A percentile compares a stretch with the other conserved stretches of the same genome.
These are phyloP conservation scores for Hippocampus abdominalis DNA, from an alignment of 2,113 vertebrate genomes.

Conservation along the genomic window DNA sequence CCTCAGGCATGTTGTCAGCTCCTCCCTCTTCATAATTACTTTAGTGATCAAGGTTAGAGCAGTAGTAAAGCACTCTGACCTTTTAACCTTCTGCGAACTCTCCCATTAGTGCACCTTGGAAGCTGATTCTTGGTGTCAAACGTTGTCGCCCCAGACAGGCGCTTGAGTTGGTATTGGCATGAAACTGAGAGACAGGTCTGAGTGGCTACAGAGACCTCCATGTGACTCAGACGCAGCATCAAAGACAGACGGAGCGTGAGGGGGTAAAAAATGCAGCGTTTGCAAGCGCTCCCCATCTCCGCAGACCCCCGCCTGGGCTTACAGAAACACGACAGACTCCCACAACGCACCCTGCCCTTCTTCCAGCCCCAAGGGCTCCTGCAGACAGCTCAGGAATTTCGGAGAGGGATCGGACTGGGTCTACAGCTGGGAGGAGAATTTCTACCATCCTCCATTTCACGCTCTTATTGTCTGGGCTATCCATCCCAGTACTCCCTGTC, in stretches of 20 bases:
- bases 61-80: constrained; percentile 68
- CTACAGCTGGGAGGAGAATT: constrained; percentile 79
- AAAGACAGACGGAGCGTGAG: constrained; percentile 60
- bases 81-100: constrained; percentile 76
- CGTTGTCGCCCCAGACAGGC: constrained; percentile 71
- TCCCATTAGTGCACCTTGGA: constrained; percentile 56
- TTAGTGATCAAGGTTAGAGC: constrained; percentile 66
- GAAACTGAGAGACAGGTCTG: constrained; percentile 57
- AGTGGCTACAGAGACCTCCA: constrained; percentile 39
- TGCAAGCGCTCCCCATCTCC: constrained; percentile 56
- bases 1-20: constrained; percentile 66
- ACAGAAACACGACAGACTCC: constrained; percentile 74
- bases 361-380: constrained; percentile 66
- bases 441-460: constrained; percentile 71
- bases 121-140: constrained; percentile 53
- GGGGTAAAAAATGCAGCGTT: constrained; percentile 68
- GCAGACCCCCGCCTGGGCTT: constrained; percentile 64
- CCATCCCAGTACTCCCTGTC: constrained; percentile 72
- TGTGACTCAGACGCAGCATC: constrained; percentile 61
- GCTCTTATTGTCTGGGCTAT: constrained; percentile 66
- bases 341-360: constrained; percentile 69
- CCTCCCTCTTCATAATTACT: constrained; percentile 75
- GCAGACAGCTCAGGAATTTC: constrained; percentile 75
- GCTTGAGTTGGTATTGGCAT: constrained; percentile 76
- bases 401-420: constrained; percentile 73